Evolutionary conservation across 2,113 vertebrate species (phyloP).

Genomic region (Caranx melampygus): DNA sequence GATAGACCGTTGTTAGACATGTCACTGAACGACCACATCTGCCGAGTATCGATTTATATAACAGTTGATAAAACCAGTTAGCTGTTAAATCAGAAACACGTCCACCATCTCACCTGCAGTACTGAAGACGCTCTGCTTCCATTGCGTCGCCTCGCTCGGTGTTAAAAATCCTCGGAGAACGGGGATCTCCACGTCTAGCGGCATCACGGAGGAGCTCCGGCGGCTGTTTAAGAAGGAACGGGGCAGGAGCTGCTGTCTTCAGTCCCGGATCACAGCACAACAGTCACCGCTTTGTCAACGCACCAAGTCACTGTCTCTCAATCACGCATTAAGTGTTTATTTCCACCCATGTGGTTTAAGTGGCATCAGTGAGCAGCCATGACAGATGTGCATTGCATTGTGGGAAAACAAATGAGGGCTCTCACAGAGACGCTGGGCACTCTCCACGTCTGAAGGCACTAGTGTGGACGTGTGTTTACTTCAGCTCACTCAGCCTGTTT

Average conservation of each 20-base stretch:
- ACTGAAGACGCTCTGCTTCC: conserved; percentile 81
- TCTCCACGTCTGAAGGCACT: neutral
- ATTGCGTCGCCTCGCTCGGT: conserved; percentile 74
- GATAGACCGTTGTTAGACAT: neutral
- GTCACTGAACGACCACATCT: neutral
- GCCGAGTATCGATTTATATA: neutral
- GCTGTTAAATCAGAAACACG: too few relatives aligned
- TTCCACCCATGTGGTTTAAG: conserved; percentile 80
- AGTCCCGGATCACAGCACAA: neutral
- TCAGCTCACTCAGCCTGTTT: neutral
- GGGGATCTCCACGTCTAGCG: conserved; percentile 83
- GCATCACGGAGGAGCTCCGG: conserved; percentile 45
- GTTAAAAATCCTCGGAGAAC: conserved; percentile 88
- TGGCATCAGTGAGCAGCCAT: conserved; percentile 85
- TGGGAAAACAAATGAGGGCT: conserved; percentile 76
- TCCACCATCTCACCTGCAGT: conserved; percentile 80
- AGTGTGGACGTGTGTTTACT: neutral
- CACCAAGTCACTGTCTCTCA: neutral
- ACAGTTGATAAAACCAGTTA: too few relatives aligned
- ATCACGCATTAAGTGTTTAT: conserved; percentile 36
- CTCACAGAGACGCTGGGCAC: neutral
- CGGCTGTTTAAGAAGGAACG: too few relatives aligned
- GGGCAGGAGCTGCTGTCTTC: neutral
- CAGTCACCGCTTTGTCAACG: neutral
- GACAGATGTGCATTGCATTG: conserved; percentile 81